Evolutionary conservation across 2,888 invertebrate species (phyloP).

Genomic region (Celastrina argiolus): DNA sequence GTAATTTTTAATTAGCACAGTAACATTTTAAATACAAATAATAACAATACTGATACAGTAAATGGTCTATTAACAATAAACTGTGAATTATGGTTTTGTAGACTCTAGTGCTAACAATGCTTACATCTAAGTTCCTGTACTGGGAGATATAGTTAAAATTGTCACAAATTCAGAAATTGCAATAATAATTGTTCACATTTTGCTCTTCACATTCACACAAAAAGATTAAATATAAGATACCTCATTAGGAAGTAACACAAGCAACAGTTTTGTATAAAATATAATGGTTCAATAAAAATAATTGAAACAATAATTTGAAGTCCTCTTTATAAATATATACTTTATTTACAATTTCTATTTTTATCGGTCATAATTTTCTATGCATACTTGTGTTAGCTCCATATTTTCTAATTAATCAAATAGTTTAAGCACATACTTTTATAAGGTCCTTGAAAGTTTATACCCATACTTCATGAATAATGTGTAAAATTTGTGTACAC

Average conservation of each 20-base stretch:
- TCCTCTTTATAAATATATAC: slow-evolving; percentile 28
- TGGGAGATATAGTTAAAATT: slow-evolving; percentile 72
- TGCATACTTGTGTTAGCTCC: slow-evolving; percentile 14
- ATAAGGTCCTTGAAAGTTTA: not conserved
- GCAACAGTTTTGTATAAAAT: slow-evolving; percentile 19
- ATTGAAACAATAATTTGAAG: slow-evolving; percentile 25
- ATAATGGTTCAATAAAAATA: slow-evolving; percentile 22
- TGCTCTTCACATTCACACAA: slow-evolving; percentile 20
- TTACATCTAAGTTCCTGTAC: slow-evolving; percentile 73
- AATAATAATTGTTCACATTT: slow-evolving; percentile 25
- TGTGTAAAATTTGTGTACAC: slow-evolving; percentile 5
- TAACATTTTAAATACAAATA: too few relatives aligned
- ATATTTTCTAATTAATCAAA: slow-evolving; percentile 10
- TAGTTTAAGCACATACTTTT: slow-evolving; percentile 13
- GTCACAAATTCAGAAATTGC: slow-evolving; percentile 40
- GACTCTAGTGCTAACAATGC: slow-evolving; percentile 63
- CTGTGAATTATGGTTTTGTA: slow-evolving; percentile 40
- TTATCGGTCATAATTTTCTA: slow-evolving; percentile 14
- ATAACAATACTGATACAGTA: not conserved
- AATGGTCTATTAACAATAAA: not conserved
- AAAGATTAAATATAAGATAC: slow-evolving; percentile 22
- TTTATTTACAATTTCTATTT: slow-evolving; percentile 29
- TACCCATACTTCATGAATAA: not conserved
- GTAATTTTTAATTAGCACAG: too few relatives aligned
- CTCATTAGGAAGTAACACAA: slow-evolving; percentile 23